Base-by-base conservation (phyloP, 2,888 invertebrate genomes). In the Eumacrocentrus americanus region DNA sequence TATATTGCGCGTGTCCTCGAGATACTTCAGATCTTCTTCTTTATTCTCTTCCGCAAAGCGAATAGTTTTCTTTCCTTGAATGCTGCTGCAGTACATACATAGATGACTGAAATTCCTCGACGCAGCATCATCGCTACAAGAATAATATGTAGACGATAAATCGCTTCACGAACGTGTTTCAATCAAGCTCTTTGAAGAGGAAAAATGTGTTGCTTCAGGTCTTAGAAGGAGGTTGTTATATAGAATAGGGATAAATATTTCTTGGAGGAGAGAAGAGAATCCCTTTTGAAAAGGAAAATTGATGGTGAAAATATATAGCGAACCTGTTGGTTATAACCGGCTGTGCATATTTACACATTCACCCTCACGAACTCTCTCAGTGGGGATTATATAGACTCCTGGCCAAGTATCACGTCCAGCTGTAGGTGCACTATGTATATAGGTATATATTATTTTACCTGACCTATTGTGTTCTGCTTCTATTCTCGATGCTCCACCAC, bases 91-190 rank as follows among this genome's bases (percentile, higher is more conserved):
- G 14, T 16, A 38, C 54, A 46, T 51, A 35, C 35, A 34, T 44
- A 50, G 42, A 59, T 62, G 56, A 59, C 59, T 55, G 51, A 62
- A 62, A 60, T 63, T 63, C 60, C 62, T 57, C 50, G 14, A 48
- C 52, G 47, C 59, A 46, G 58, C 64, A 53, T 47, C 48, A 53
- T 50, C 63, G 55, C 16, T 7, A 3, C 48, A 12, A 29, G 12
- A 7, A 11, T 48, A 48, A 29, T 34, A 14, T 5, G 25, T 25
- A 12, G 16, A 25, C 34, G 34, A 25, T 25, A 48, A 48, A 12
- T 48, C 23, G 16, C 25, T 14, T 25, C 34, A 29, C 34, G 12
- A 12, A 47, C 14, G 14, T n/a, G 11, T 9, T 18, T 22, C 12
- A 44, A 44, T 22, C n/a, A n/a, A n/a, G n/a, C n/a, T n/a, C n/a